Conservation (phyloP, 1,140 invertebrate species). For the Zaprionus camerounensis region DNA sequence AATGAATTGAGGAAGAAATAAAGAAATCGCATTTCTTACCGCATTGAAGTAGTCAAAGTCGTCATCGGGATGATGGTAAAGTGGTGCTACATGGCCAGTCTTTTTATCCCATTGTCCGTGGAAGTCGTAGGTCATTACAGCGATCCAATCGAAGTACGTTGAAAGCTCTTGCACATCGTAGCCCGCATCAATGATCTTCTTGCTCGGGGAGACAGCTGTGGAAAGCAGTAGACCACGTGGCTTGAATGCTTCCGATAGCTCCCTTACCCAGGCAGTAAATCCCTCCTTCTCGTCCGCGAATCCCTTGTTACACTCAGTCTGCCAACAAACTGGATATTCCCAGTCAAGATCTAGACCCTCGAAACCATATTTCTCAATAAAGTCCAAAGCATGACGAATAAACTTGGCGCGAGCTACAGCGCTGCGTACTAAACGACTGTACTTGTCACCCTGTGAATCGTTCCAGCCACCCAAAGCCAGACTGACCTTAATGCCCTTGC, state of each 20-base stretch:
- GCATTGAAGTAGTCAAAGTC: slow-evolving; percentile 89
- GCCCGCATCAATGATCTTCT: slow-evolving; percentile 93
- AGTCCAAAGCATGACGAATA: slow-evolving; percentile 89
- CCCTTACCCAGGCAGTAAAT: slow-evolving; percentile 90
- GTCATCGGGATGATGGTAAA: slow-evolving; percentile 92
- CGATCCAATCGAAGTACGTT: slow-evolving; percentile 92
- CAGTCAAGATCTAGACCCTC: slow-evolving; percentile 95
- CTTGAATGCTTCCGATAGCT: slow-evolving; percentile 90
- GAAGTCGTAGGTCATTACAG: slow-evolving; percentile 95
- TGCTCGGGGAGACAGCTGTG: slow-evolving; percentile 94
- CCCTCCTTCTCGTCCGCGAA: slow-evolving; percentile 92
- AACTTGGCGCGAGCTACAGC: slow-evolving; percentile 89
- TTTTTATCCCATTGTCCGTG: slow-evolving; percentile 96
- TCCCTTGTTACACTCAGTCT: slow-evolving; percentile 93
- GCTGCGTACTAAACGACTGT: slow-evolving; percentile 92
- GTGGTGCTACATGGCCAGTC: slow-evolving; percentile 93
- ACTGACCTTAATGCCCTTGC: slow-evolving; percentile 92
- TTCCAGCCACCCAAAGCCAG: slow-evolving; percentile 96
- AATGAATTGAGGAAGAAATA: slow-evolving; percentile 1
- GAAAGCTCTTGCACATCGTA: slow-evolving; percentile 92
- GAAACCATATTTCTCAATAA: slow-evolving; percentile 93
- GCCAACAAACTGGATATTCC: slow-evolving; percentile 91
- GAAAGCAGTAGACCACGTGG: slow-evolving; percentile 91
- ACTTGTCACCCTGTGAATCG: slow-evolving; percentile 94
- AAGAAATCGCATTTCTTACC: slow-evolving; percentile 82